Percentiles rank a stretch among this genome's conserved stretches.
phyloP scores from a whole-genome alignment of 2,888 invertebrate genomes.

The Eremobia ochroleuca region DNA sequence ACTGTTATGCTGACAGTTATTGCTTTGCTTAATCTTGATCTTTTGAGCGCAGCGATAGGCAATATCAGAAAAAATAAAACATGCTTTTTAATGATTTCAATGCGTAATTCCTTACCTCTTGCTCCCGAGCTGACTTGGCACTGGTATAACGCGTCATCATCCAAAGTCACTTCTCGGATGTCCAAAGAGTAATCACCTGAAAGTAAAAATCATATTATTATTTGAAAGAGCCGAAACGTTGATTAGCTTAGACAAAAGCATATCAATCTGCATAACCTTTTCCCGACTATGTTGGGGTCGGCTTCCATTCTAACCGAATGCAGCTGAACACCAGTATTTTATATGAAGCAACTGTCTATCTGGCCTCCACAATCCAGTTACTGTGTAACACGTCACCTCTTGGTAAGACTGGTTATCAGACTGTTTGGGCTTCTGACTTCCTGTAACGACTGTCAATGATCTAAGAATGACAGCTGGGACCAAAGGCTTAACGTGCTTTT shows the following conservation, averaged over 20 bases:
- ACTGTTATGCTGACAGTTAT: background rate
- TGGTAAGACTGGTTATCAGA: no score
- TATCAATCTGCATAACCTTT: background rate
- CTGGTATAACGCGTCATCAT: slow-evolving; percentile 98
- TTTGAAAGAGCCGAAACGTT: no score
- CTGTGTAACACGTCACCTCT: no score
- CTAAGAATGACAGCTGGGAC: no score
- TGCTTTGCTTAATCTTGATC: background rate
- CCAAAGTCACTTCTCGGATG: slow-evolving; percentile 96
- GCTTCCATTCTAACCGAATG: no score
- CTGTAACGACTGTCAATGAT: no score
- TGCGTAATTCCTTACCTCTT: slow-evolving; percentile 85
- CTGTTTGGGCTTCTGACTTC: no score
- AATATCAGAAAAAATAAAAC: background rate
- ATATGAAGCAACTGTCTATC: no score
- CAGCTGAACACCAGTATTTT: no score
- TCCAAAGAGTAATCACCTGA: slow-evolving; percentile 97
- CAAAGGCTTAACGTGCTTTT: no score
- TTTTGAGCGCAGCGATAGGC: background rate
- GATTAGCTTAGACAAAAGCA: background rate
- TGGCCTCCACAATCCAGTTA: no score
- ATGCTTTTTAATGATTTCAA: background rate
- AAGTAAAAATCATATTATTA: slow-evolving; percentile 58
- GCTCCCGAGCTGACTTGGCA: slow-evolving; percentile 98
- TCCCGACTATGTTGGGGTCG: no score